Evolutionary conservation across 2,113 vertebrate species (phyloP).

Genomic region (Psammodynastes pulverulentus): DNA sequence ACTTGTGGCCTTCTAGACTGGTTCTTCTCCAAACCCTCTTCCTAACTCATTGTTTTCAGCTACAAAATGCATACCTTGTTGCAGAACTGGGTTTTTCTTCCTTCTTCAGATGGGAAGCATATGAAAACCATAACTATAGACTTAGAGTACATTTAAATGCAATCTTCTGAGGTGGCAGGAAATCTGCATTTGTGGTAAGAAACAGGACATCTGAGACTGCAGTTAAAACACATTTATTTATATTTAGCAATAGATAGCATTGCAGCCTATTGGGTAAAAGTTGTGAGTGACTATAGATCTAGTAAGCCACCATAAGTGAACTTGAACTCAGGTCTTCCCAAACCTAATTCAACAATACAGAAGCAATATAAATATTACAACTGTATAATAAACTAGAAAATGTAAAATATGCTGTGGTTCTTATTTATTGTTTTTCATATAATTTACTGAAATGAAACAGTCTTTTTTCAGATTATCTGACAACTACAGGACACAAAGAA

Average conservation of each 20-base stretch:
- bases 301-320: neutral
- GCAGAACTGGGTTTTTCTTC: neutral
- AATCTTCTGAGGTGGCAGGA: neutral
- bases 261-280: neutral
- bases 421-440: neutral
- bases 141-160: neutral
- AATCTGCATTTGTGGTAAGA: neutral
- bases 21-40: neutral
- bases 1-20: neutral
- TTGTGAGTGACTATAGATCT: neutral
- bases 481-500: neutral
- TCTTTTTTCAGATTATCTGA: neutral
- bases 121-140: neutral
- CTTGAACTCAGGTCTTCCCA: neutral
- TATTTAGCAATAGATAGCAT: neutral
- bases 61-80: neutral
- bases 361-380: neutral
- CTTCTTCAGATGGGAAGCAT: neutral
- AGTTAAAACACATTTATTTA: conserved; percentile 39
- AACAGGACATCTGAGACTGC: conserved; percentile 56
- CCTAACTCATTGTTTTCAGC: neutral
- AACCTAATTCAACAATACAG: neutral
- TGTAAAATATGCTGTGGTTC: neutral
- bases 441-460: neutral
- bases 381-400: neutral